Evolutionary conservation across 2,113 vertebrate species (phyloP), one percentile per base, ranked within the genome.

Genomic region (Rhynchomys soricoides): DNA sequence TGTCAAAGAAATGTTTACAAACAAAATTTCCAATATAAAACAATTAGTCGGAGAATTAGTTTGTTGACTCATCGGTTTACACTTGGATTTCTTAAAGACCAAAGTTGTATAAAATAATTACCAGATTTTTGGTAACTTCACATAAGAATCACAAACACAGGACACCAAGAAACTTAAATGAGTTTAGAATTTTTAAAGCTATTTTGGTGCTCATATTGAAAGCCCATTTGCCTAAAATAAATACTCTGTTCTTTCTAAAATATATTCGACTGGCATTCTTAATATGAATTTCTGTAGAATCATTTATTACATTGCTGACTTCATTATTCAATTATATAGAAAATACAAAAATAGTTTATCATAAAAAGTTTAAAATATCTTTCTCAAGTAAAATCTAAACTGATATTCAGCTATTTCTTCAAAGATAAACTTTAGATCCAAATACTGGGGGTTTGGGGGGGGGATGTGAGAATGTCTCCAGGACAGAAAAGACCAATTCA

Each of bases 181-280:
- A 64, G 93, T 90, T 92, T 87, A 71, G 50, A 31, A 64, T 78
- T n/a, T 62, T 48, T 66, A 26, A 83, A 81, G 21, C 66, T 92
- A 59, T 68, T 92, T 87, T 88, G 37, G 11, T 45, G n/a, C 7
- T 34, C 29, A 71, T 86, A n/a, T 68, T 89, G 24, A 87, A 92
- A 75, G 3, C 10, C 29, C 29, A 24, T n/a, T 96, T 57, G 21
- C 57, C 70, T 57, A 88, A 73, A 88, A 88, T 78, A 83, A 90
- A 74, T 73, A 57, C 19, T 45, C 34, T 66, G 2, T 59, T 90
- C 79, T 90, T 31, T 73, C 24, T 75, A 79, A 79, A 86, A 86
- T 71, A 31, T 3, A 55, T 71, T 89, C 9, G 29, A n/a, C 22
- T 64, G 21, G 68, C 74, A 48, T 17, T 78, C 59, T n/a, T 52